Conservation (phyloP, 2,797 vertebrate genomes). For the Mallotus villosus region DNA sequence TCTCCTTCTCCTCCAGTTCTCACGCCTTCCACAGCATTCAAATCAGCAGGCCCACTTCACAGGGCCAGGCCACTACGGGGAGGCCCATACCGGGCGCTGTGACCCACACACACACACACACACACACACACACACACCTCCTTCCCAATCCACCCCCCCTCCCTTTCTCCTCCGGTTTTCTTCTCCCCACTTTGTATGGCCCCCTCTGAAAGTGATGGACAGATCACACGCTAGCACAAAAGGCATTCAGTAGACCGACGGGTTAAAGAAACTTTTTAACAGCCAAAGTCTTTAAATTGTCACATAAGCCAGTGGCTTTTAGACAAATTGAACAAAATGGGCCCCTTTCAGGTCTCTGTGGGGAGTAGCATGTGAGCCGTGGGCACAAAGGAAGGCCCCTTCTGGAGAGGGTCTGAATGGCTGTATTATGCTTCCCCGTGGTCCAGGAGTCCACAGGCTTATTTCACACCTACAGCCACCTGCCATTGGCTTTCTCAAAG, state of each 20-base stretch:
- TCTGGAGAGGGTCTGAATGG: constrained; percentile 74
- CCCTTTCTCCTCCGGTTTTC: constrained; percentile 1
- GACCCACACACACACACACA: constrained; percentile 50
- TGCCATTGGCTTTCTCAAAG: constrained; percentile 81
- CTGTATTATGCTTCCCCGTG: constrained; percentile 74
- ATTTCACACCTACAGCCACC: constrained; percentile 81
- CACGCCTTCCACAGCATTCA: constrained; percentile 45
- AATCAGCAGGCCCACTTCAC: constrained; percentile 49
- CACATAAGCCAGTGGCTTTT: constrained; percentile 80
- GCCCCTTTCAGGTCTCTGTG: constrained; percentile 71
- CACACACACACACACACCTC: not conserved
- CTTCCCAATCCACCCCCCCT: constrained; percentile 30
- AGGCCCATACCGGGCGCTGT: constrained; percentile 52
- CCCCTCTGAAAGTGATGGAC: constrained; percentile 61
- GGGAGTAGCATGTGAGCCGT: constrained; percentile 72
- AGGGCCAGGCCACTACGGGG: constrained; percentile 53
- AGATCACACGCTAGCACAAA: constrained; percentile 63
- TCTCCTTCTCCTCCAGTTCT: constrained; percentile 37
- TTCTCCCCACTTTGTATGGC: constrained; percentile 15
- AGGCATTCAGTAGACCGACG: constrained; percentile 52
- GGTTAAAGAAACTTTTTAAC: constrained; percentile 80
- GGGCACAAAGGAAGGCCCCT: constrained; percentile 75
- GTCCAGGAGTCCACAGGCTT: constrained; percentile 66
- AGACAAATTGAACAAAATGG: constrained; percentile 84
- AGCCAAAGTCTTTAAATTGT: constrained; percentile 77